These are phyloP conservation scores for Sesia bembeciformis DNA, from an alignment of 2,888 invertebrate species.

Conservation along the genomic window DNA sequence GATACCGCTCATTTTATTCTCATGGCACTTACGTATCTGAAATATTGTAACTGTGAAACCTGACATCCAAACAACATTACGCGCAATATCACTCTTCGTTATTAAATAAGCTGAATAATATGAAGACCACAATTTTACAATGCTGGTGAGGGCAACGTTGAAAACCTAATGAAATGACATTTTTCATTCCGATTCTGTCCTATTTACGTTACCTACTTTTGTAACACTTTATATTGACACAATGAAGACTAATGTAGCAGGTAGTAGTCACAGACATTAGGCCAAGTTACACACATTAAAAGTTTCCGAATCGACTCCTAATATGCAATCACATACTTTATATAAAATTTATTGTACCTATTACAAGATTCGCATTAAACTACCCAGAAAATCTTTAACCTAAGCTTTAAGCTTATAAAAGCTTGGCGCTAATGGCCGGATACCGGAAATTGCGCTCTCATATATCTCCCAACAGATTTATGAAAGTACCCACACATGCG, in stretches of 20 bases:
- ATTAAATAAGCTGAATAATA: too few relatives aligned
- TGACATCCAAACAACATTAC: too few relatives aligned
- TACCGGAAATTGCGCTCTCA: constrained; percentile 93
- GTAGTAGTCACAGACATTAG: constrained; percentile 48
- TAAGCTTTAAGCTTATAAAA: constrained; percentile 79
- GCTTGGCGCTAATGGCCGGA: constrained; percentile 86
- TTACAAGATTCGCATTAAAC: constrained; percentile 75
- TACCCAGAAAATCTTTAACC: constrained; percentile 76
- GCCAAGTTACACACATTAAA: constrained; percentile 72
- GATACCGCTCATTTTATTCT: background rate
- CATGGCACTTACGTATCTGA: background rate
- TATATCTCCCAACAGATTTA: constrained; percentile 92
- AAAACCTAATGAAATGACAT: too few relatives aligned
- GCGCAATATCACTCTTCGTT: too few relatives aligned
- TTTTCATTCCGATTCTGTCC: too few relatives aligned
- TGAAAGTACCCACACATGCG: constrained; percentile 84
- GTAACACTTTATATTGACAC: too few relatives aligned
- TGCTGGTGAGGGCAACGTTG: too few relatives aligned
- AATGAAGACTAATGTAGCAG: background rate
- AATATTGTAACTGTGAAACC: too few relatives aligned
- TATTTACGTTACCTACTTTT: too few relatives aligned
- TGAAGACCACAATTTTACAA: too few relatives aligned
- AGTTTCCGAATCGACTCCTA: constrained; percentile 70
- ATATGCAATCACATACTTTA: constrained; percentile 75
- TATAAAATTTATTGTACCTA: constrained; percentile 73